Evolutionary conservation across 2,888 invertebrate genomes (phyloP), one percentile per base, ranked within the genome.

Genomic region (Lottia scabra): DNA sequence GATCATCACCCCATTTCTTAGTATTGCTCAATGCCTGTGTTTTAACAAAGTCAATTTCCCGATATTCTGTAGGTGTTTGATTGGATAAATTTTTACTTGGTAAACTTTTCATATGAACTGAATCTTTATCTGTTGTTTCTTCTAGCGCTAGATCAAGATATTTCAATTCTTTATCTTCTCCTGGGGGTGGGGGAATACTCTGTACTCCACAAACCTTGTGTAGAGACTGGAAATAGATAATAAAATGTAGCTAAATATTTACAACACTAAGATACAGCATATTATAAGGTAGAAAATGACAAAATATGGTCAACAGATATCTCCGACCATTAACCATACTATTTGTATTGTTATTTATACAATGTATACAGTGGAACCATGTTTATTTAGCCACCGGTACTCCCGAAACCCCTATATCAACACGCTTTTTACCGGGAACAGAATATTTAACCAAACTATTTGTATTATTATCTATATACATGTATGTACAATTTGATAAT

Each of bases 1-100:
- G 56, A 23, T 56, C 56, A 56, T 56, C 56, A 10, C 56, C 56
- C 65, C 65, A 79, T 65, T 81, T 81, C 71, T 83, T 85, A 15
- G 81, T 79, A 67, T 94, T 93, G 89, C 95, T 96, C 86, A 98
- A 95, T 8, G 97, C 97, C 88, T 96, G 94, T 0, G 97, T 98
- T 91, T 96, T 97, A 68, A 96, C 91, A 91, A 97, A 97, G 91
- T 98, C 97, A 0, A 98, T 96, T 1, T 95, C 95, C 89, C 96
- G 96, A 90, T 97, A 97, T 12, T 95, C 95, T 0, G 94, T 91
- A 83, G 88, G 85, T 0, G 85, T 73, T 23, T 71, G 65, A n/a
- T 65, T 38, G 78, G 64, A 69, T 63, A 45, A 63, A 30, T 6
- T 23, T 43, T 62, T 48, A 10, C 43, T 48, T 1, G n/a, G 68